Evolutionary conservation across 2,888 invertebrate species (phyloP).

Genomic region (Prenolepis imparis): DNA sequence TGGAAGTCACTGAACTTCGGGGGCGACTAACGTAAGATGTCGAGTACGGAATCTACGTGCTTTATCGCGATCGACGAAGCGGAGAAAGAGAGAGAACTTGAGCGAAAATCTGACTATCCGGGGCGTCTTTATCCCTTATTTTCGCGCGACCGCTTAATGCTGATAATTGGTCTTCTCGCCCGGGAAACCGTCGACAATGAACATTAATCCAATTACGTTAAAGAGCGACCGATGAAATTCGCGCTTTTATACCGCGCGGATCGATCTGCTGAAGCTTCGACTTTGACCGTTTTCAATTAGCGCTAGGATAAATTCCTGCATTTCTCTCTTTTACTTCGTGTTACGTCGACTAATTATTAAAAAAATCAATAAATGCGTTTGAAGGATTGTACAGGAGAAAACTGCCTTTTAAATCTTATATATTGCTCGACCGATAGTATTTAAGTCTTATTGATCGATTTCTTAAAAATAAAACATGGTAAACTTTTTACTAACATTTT

Average conservation of each 20-base stretch:
- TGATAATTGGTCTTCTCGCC: conserved; percentile 69
- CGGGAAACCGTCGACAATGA: conserved; percentile 47
- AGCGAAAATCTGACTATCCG: conserved; percentile 34
- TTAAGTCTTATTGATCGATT: background rate
- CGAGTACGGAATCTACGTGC: conserved; percentile 25
- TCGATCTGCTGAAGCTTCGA: conserved; percentile 6
- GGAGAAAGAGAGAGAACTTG: background rate
- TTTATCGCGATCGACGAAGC: conserved; percentile 48
- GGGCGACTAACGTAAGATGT: conserved; percentile 5
- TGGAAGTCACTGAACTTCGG: conserved; percentile 34
- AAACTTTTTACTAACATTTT: background rate
- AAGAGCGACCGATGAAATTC: conserved; percentile 38
- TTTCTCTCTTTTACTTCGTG: conserved; percentile 17
- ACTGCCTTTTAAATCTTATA: background rate
- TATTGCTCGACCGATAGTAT: background rate
- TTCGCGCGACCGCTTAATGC: conserved; percentile 62
- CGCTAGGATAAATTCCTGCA: background rate
- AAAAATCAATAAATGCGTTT: conserved; percentile 11
- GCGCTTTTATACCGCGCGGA: conserved; percentile 5
- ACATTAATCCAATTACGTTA: conserved; percentile 43
- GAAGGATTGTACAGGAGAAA: background rate
- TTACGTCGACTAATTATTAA: conserved; percentile 21
- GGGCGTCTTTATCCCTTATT: conserved; percentile 60
- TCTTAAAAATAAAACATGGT: background rate
- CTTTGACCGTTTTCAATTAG: conserved; percentile 35